phyloP scores from a whole-genome alignment of 2,888 invertebrate species.

The Drosophila quinaria region DNA sequence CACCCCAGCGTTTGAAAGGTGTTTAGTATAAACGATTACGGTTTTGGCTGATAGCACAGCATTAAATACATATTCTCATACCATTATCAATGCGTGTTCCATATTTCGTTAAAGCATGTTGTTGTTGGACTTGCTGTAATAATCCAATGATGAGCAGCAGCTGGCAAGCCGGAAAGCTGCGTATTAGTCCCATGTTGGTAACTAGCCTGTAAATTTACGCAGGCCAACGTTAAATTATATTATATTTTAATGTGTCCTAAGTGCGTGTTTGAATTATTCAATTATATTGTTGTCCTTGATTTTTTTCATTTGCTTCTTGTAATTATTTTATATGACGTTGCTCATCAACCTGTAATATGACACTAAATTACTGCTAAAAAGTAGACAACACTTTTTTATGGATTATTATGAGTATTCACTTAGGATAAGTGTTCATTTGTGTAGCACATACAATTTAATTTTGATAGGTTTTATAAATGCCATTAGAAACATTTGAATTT shows the following conservation, averaged over 20 bases:
- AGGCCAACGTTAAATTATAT: slow-evolving; percentile 52
- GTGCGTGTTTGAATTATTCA: slow-evolving; percentile 71
- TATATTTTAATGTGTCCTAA: slow-evolving; percentile 64
- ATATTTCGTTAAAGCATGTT: slow-evolving; percentile 34
- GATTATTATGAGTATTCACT: neutral
- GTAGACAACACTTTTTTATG: slow-evolving; percentile 44
- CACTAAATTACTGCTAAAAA: slow-evolving; percentile 48
- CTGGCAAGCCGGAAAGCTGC: slow-evolving; percentile 78
- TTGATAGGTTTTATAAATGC: neutral
- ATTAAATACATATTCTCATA: slow-evolving; percentile 43
- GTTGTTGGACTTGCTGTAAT: slow-evolving; percentile 72
- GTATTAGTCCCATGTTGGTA: slow-evolving; percentile 84
- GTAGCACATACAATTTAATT: neutral
- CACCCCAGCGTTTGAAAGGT: slow-evolving; percentile 8
- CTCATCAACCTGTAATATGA: slow-evolving; percentile 17
- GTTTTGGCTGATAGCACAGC: too few species aligned
- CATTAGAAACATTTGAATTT: neutral
- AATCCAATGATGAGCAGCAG: slow-evolving; percentile 83
- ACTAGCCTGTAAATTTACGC: slow-evolving; percentile 44
- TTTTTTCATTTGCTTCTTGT: slow-evolving; percentile 28
- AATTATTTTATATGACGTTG: slow-evolving; percentile 71
- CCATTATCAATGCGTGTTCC: slow-evolving; percentile 24
- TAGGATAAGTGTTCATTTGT: neutral
- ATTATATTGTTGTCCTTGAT: slow-evolving; percentile 59
- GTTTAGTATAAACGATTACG: slow-evolving; percentile 18